phyloP scores from a whole-genome alignment of 2,888 invertebrate species.

The Neoitamus cyanurus region DNA sequence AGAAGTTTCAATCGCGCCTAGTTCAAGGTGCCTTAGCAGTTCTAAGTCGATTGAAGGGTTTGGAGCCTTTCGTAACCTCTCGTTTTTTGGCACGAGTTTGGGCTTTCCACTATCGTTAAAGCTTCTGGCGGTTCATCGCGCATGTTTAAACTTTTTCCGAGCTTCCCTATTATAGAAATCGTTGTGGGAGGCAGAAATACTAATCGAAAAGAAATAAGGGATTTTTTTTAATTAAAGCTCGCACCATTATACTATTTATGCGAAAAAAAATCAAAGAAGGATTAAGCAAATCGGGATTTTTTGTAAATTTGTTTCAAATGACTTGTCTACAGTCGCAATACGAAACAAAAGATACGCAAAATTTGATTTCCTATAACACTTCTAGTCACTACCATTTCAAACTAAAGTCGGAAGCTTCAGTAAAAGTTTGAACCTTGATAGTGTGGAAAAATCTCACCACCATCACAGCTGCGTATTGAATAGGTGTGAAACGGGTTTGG shows the following conservation, averaged over 20 bases:
- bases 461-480: background rate
- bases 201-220: background rate
- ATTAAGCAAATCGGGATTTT: no score
- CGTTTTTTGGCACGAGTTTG: constrained; percentile 35
- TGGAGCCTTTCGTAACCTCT: constrained; percentile 37
- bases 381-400: no score
- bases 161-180: constrained; percentile 6
- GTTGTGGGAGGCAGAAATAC: background rate
- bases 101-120: constrained; percentile 15
- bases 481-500: background rate
- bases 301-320: no score
- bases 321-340: no score
- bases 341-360: no score
- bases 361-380: no score
- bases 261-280: no score
- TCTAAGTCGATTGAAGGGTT: constrained; percentile 39
- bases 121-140: background rate
- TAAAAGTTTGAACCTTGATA: no score
- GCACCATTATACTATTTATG: no score
- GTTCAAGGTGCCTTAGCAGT: constrained; percentile 39
- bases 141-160: background rate
- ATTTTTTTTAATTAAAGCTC: background rate
- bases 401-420: no score
- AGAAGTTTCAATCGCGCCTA: constrained; percentile 34
- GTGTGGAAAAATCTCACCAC: background rate